Evolutionary conservation across 2,113 vertebrate genomes (phyloP), one percentile per base, ranked within the genome.

Genomic region (Thymallus thymallus): DNA sequence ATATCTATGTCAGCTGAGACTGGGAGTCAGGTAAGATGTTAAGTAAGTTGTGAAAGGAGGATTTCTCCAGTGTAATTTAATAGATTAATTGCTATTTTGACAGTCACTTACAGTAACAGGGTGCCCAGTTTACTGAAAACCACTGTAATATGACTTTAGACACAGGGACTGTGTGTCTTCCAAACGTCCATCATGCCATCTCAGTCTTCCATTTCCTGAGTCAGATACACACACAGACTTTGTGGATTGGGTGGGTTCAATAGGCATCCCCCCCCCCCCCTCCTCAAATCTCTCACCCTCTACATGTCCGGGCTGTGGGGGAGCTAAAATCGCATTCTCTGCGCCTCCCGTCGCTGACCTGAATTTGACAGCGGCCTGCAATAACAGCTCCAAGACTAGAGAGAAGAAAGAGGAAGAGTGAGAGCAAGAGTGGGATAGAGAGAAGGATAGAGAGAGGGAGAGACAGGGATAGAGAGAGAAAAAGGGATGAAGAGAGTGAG

Each of bases 281-380:
- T 5, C 68, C 76, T 83, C 83, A 89, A 86, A 85, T 86, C 81
- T 90, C 75, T 88, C 89, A 86, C 82, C 84, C 82, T 41, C 83
- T 87, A 84, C 90, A 83, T 88, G 87, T 91, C 85, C 86, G 80
- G 82, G 83, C 88, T 84, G 89, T 79, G 14, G 87, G 88, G 82
- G 86, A 78, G 83, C 73, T 84, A 58, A 83, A 91, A 91, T 91
- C 87, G 71, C 88, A 91, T 92, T 92, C 77, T 88, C 87, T 86
- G 80, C 70, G 88, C 86, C 78, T 90, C 77, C 78, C 71, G 61
- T 82, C 81, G 80, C 85, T 92, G 91, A 91, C 91, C 91, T 91
- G 87, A 89, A 91, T 41, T 81, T 76, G 60, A 75, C 84, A 78
- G 70, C 69, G 35, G 72, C 71, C 72, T 74, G 74, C 74, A 80